phyloP scores from a whole-genome alignment of 2,888 invertebrate genomes.

The Panopea generosa region DNA sequence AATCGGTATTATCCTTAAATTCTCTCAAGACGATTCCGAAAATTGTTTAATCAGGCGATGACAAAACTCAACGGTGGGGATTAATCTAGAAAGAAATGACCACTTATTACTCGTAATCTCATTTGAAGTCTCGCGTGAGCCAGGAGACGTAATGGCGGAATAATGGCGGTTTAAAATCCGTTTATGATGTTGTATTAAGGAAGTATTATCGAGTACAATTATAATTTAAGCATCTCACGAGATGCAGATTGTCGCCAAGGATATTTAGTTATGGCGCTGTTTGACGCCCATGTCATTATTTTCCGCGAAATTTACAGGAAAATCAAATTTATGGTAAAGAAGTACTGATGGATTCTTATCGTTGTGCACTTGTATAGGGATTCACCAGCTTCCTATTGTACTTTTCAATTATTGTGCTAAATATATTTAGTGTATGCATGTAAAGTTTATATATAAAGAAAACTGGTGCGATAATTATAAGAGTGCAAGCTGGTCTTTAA shows the following conservation, averaged over 20 bases:
- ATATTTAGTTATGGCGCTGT: constrained; percentile 47
- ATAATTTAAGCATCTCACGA: constrained; percentile 47
- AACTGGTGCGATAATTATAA: too few species aligned
- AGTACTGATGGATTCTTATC: too few species aligned
- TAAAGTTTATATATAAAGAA: too few species aligned
- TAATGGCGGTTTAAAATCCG: constrained; percentile 43
- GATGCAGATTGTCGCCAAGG: constrained; percentile 31
- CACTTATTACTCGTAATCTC: constrained; percentile 58
- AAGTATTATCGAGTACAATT: constrained; percentile 37
- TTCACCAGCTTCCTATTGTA: too few species aligned
- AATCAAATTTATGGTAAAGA: constrained; percentile 1
- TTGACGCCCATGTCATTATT: constrained; percentile 5
- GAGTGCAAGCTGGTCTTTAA: too few species aligned
- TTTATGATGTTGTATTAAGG: constrained; percentile 55
- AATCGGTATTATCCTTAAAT: constrained; percentile 27
- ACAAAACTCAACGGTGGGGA: constrained; percentile 38
- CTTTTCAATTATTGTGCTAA: too few species aligned
- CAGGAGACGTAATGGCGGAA: constrained; percentile 45
- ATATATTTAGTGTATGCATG: too few species aligned
- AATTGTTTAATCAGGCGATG: constrained; percentile 61
- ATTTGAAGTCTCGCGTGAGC: constrained; percentile 64
- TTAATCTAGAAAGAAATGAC: constrained; percentile 60
- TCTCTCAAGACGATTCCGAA: constrained; percentile 52
- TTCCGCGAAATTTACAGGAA: background rate
- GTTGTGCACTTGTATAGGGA: too few species aligned